A percentile compares a stretch with the other conserved stretches of the same genome.
Conservation (phyloP, 2,113 vertebrate genomes). For the Pedionomus torquatus region DNA sequence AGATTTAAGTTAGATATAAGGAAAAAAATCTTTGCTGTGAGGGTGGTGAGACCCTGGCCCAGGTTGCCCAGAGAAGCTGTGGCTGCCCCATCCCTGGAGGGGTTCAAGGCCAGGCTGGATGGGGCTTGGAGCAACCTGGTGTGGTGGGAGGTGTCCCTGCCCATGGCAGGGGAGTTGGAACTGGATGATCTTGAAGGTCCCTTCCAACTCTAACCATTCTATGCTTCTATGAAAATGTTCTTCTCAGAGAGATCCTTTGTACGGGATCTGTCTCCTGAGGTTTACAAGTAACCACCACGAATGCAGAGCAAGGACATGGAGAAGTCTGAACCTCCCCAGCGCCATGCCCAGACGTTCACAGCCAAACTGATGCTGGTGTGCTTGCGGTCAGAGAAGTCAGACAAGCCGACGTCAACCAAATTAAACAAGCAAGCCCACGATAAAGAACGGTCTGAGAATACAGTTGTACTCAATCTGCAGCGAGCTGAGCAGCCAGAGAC, state of each 20-base stretch:
- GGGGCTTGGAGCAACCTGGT: too few species aligned
- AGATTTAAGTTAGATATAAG: too few species aligned
- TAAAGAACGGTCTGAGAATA: neutral
- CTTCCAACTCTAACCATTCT: too few species aligned
- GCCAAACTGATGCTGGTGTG: neutral
- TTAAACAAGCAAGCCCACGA: neutral
- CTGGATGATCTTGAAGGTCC: too few species aligned
- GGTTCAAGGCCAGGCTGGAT: too few species aligned
- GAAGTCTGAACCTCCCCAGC: neutral
- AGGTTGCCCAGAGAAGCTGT: too few species aligned
- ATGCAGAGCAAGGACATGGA: neutral
- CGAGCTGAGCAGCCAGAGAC: neutral
- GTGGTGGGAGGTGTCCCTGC: too few species aligned
- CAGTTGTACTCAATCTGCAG: neutral
- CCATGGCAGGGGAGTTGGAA: too few species aligned
- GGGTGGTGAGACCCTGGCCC: too few species aligned
- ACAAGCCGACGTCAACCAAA: neutral
- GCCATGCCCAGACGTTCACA: fast-evolving
- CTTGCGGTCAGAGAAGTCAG: neutral
- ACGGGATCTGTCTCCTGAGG: fast-evolving
- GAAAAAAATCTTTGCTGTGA: too few species aligned
- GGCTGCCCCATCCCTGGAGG: too few species aligned
- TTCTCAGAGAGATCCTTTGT: neutral
- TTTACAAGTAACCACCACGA: neutral
- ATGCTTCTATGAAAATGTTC: fast-evolving